Base-by-base conservation (phyloP, 2,797 vertebrate species). In the Lagodon rhomboides region DNA sequence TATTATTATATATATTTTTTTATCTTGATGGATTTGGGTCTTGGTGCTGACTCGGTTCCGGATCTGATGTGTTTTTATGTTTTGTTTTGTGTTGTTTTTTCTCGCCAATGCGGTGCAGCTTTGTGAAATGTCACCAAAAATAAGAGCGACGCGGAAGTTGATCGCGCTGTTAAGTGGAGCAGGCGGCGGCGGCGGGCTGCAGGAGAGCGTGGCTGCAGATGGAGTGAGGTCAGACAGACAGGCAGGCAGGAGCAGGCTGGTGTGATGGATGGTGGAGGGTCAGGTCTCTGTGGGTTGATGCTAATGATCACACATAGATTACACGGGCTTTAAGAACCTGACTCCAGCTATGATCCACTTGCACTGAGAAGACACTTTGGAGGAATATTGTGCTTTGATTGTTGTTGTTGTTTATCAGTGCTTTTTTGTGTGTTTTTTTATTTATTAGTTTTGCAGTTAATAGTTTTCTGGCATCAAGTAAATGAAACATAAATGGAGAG, bases 281-380 rank as follows among this genome's bases (percentile, higher is more conserved):
- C 82, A 86, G 18, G 83, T 87, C 80, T 86, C 85, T 79, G 62
- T 44, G 82, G 75, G 49, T 77, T 77, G 78, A 82, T 79, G 79
- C 59, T 87, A 89, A 91, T 84, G 84, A 92, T 90, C 79, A 77
- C 16, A 22, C 50, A 76, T 71, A 87, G 91, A 91, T 93, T 90
- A 87, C 80, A 64, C 49, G 59, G 85, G 89, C 85, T 91, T 91
- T 79, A 86, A 34, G 30, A 56, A 90, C 51, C 49, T 55, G 82
- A 83, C 68, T 77, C 54, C 63, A 34, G 65, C 30, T 63, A 71
- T 90, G 80, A 91, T 90, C 86, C 82, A 90, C 89, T 91, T 91
- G 79, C 12, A 41, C 75, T 80, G 30, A 56, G 34, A 0, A 23
- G 27, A 61, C 9, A 34, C 13, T 51, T 30, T 58, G 3, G 22